Base-by-base conservation (phyloP, 2,888 invertebrate genomes). In the Xylota sylvarum region DNA sequence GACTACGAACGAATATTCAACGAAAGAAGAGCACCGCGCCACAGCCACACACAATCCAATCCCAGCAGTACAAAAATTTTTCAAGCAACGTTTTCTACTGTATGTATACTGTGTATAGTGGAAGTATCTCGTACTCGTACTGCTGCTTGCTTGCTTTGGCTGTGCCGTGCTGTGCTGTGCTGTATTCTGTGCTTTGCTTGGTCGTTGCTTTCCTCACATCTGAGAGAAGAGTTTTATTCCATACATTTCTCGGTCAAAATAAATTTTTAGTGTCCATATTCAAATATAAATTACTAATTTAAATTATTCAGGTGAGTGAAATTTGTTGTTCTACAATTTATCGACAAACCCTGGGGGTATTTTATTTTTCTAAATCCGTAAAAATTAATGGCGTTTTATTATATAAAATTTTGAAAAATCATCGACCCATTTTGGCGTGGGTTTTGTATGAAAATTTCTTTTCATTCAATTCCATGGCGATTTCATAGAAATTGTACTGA, bases 301-400 rank as follows among this genome's bases (percentile, higher is more conserved):
- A 86, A 86, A 86, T 86, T 86, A 77, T 72, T 81, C 89, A 88
- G 90, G 89, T 89, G 89, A 89, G 89, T 89, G 85, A 88, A 89
- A 90, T 87, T 65, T 88, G 82, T 85, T 80, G n/a, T 88, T 88
- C 89, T 88, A 90, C 77, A 83, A 89, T 78, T 79, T 80, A 60
- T 74, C 69, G 74, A 62, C 70, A 87, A 89, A 89, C 85, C 88
- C 88, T 86, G 83, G 76, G 80, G 88, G 84, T 89, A 89, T 88
- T 89, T 89, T 89, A 88, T 90, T 90, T 89, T 89, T 52, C 43
- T 79, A 69, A 88, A 80, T 74, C 88, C 83, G 80, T 52, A 87
- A 88, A 89, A 90, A 90, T 89, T 89, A 78, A 80, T 86, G 77
- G 67, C 73, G 79, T 87, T 87, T 89, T 89, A 88, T 87, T 88